These are phyloP conservation scores for Zosterops borbonicus DNA, from an alignment of 2,113 vertebrate genomes.

Conservation along the genomic window DNA sequence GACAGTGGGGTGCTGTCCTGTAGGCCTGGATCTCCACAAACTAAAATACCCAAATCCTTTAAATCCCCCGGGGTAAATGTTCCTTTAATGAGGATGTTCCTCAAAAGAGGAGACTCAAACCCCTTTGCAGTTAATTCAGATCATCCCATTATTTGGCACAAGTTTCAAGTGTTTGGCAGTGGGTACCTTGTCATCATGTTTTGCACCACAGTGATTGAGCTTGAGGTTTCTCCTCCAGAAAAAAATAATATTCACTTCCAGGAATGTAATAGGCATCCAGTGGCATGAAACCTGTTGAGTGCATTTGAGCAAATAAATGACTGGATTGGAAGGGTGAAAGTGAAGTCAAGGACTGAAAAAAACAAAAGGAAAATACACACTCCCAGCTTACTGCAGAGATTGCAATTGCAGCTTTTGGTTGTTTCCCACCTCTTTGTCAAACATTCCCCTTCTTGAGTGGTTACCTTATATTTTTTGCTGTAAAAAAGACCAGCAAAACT, in stretches of 20 bases:
- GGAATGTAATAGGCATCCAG: neutral
- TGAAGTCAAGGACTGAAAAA: neutral
- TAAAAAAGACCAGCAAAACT: neutral
- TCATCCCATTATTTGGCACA: accelerated
- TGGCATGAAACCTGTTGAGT: neutral
- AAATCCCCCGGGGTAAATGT: neutral
- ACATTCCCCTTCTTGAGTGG: neutral
- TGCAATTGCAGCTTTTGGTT: neutral
- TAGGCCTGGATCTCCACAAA: accelerated
- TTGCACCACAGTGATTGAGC: neutral
- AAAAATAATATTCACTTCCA: neutral
- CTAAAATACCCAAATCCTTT: neutral
- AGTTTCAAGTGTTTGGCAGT: neutral
- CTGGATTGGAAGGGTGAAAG: neutral
- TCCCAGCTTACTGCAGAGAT: accelerated
- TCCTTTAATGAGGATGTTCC: neutral
- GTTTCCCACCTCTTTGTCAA: neutral
- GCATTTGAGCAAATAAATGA: neutral
- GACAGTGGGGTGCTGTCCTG: neutral
- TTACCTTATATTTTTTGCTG: neutral
- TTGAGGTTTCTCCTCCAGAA: neutral
- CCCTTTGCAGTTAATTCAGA: neutral
- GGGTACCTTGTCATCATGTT: neutral
- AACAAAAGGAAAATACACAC: accelerated
- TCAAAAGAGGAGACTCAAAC: neutral